Percentiles rank a stretch among this genome's conserved stretches.
phyloP scores from a whole-genome alignment of 2,888 invertebrate genomes.

The Oeneis ivallda region DNA sequence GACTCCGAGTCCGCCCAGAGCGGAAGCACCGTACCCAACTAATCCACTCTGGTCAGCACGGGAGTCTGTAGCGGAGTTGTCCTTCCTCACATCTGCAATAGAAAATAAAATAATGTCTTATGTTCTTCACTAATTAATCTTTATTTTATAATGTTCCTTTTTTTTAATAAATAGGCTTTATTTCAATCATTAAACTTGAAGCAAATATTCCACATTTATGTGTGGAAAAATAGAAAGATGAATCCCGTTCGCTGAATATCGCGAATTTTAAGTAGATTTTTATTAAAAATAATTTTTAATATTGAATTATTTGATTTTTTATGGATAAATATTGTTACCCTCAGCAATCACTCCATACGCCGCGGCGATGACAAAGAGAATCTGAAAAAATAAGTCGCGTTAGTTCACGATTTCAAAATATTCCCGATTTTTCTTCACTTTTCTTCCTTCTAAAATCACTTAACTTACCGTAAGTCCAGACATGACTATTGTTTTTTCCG shows the following conservation, averaged over 20 bases:
- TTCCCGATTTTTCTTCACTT: neutral
- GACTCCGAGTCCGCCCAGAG: constrained; percentile 15
- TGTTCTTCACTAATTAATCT: too few relatives aligned
- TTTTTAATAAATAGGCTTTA: too few relatives aligned
- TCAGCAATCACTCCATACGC: constrained; percentile 69
- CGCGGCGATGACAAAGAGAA: constrained; percentile 73
- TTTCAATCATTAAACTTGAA: too few relatives aligned
- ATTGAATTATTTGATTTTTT: neutral
- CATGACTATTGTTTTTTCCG: constrained; percentile 55
- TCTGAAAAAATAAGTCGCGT: constrained; percentile 52
- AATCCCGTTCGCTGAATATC: too few relatives aligned
- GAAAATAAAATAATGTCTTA: neutral
- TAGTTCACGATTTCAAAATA: neutral
- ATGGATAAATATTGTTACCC: constrained; percentile 48
- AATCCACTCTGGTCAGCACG: constrained; percentile 54
- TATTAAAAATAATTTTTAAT: too few relatives aligned
- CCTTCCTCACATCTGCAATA: constrained; percentile 45
- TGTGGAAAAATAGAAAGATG: too few relatives aligned
- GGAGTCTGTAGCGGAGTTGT: constrained; percentile 52
- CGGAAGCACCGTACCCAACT: constrained; percentile 33
- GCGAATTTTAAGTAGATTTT: too few relatives aligned
- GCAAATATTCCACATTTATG: too few relatives aligned
- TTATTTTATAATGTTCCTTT: too few relatives aligned
- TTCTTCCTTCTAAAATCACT: neutral
- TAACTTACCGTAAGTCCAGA: constrained; percentile 72